phyloP scores from a whole-genome alignment of 1,140 invertebrate genomes.

The Drosophila sucinea region DNA sequence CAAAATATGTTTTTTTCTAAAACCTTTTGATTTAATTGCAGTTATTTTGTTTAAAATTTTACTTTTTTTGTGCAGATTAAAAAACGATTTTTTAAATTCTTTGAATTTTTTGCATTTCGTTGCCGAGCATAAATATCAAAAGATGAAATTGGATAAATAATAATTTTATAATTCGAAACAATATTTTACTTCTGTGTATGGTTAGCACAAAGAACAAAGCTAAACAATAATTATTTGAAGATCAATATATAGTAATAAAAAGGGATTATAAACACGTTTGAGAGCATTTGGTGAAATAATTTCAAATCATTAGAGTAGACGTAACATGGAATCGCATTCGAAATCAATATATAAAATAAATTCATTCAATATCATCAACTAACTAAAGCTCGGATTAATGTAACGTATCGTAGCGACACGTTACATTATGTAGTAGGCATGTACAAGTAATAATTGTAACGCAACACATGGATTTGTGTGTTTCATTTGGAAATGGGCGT shows the following conservation, averaged over 20 bases:
- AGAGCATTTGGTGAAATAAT: conserved; percentile 42
- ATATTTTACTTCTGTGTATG: conserved; percentile 1
- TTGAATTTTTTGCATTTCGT: conserved; percentile 41
- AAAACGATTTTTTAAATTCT: conserved; percentile 49
- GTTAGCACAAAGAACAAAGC: conserved; percentile 26
- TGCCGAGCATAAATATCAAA: conserved; percentile 43
- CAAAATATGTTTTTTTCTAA: conserved; percentile 19
- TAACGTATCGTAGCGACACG: no score
- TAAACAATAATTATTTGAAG: conserved; percentile 12
- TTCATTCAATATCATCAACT: conserved; percentile 14
- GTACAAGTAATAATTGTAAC: conserved; percentile 22
- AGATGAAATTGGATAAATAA: conserved; percentile 22
- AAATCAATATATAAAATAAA: conserved; percentile 48
- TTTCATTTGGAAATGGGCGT: conserved; percentile 27
- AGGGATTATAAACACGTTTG: conserved; percentile 44
- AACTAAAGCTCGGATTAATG: conserved; percentile 39
- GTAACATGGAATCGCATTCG: conserved; percentile 62
- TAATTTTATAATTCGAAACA: conserved; percentile 26
- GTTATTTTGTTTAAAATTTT: conserved; percentile 47
- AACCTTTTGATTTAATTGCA: neutral
- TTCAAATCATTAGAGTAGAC: conserved; percentile 61
- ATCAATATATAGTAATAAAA: conserved; percentile 7
- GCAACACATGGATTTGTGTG: conserved; percentile 39
- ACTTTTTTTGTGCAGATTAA: conserved; percentile 67
- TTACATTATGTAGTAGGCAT: conserved; percentile 1